phyloP scores from a whole-genome alignment of 1,140 invertebrate species.

The Drosophila arizonae region DNA sequence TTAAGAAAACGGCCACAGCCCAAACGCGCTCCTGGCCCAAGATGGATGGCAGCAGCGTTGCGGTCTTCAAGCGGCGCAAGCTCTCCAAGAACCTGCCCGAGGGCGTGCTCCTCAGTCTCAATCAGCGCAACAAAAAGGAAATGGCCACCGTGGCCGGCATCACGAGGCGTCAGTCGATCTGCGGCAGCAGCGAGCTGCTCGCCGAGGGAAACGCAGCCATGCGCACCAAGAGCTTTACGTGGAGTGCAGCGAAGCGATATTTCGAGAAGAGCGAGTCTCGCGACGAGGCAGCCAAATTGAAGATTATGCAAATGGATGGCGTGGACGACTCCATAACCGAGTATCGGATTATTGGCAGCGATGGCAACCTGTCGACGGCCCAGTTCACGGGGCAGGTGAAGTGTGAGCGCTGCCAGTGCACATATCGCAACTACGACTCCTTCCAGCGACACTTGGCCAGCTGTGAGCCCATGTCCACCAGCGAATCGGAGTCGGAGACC shows the following conservation, averaged over 20 bases:
- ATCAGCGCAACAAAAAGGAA: constrained; percentile 76
- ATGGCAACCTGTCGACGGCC: constrained; percentile 78
- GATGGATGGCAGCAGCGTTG: constrained; percentile 86
- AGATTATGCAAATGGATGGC: constrained; percentile 89
- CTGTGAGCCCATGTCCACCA: constrained; percentile 89
- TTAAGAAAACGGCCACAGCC: constrained; percentile 86
- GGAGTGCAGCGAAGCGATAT: constrained; percentile 78
- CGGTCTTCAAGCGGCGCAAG: constrained; percentile 87
- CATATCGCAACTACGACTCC: constrained; percentile 93
- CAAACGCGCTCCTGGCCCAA: constrained; percentile 84
- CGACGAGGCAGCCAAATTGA: constrained; percentile 85
- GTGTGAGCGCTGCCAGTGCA: constrained; percentile 93
- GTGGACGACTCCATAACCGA: constrained; percentile 86
- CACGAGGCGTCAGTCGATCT: constrained; percentile 58
- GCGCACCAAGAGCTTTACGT: constrained; percentile 82
- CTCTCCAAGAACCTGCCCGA: constrained; percentile 83
- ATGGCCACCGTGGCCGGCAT: constrained; percentile 62
- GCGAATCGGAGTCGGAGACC: constrained; percentile 89
- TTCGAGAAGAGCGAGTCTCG: constrained; percentile 66
- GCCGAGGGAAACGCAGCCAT: constrained; percentile 23
- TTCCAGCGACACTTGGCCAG: constrained; percentile 91
- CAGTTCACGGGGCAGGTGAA: constrained; percentile 89
- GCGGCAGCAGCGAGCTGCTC: constrained; percentile 42
- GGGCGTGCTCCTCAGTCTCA: constrained; percentile 83
- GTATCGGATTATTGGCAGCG: constrained; percentile 72